Evolutionary conservation across 2,888 invertebrate species (phyloP), one percentile per base, ranked within the genome.

Genomic region (Caenorhabditis sulstoni): DNA sequence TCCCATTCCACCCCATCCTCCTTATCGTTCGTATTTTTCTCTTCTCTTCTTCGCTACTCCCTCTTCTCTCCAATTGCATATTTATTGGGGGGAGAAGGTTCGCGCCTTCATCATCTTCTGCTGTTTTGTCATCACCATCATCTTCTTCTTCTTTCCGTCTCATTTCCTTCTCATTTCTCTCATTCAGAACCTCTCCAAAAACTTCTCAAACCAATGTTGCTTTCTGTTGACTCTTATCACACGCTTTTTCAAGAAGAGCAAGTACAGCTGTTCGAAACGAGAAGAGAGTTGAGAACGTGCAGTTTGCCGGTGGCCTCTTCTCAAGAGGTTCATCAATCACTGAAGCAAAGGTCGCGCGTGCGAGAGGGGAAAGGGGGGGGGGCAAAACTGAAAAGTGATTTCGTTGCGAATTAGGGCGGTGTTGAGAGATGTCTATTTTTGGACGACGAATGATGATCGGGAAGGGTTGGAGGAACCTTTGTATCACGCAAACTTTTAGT

Each of bases 251-350:
- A 7, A 29, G 29, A 29, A 7, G 39, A 74, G 45, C 65, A 67
- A 61, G 66, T 75, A 67, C 75, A 66, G 67, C 73, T 73, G 73
- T 73, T 74, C 66, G 39, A 44, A 44, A 59, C 29, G 61, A 52
- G 59, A 44, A 47, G 41, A 58, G 64, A 59, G 57, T 59, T 64
- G 22, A 53, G 52, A 50, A 57, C 65, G 59, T 74, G 61, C 53
- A 53, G 18, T 52, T 73, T 59, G 37, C 44, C 49, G 41, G 44
- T 44, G 35, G 35, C 35, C 50, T 44, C 52, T 16, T 23, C 23
- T 41, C 66, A 16, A 47, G 44, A 18, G 29, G 57, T 71, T 71
- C 70, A 59, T 59, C 68, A 68, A 59, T 59, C 70, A 62, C 53
- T 62, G 16, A 68, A 58, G 58, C 67, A 68, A 68, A 68, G 67